Base-by-base conservation (phyloP, 1,140 invertebrate genomes). In the Ectropis grisescens region DNA sequence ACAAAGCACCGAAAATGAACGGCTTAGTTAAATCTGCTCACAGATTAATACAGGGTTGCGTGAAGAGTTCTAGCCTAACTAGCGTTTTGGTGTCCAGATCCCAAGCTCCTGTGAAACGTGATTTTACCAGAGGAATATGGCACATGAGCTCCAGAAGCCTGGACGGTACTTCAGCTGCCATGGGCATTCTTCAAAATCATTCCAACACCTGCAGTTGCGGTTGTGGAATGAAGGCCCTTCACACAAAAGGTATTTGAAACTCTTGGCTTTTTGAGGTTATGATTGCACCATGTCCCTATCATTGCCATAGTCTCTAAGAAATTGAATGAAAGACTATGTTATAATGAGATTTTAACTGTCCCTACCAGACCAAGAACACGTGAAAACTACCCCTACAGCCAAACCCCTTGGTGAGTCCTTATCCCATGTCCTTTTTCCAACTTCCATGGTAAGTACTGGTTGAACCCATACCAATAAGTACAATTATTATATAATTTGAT, bases 41-140 rank as follows among this genome's bases (percentile, higher is more conserved):
- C 15, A 82, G 84, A 36, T 58, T 86, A 10, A 25, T 68, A 81
- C 42, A 84, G 78, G 53, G 49, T 80, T 37, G 82, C 76, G 49
- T 74, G 42, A 46, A 70, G 85, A 45, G 84, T 71, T 53, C 83
- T 49, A 48, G 37, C 76, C 35, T 67, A 76, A 38, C 62, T 11
- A 74, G 78, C n/a, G 66, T 83, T 7, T 60, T 83, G 5, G 84
- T 85, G 2, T 78, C 58, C 37, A 62, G 64, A 2, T 61, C 48
- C 43, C 76, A 70, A 58, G 65, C 74, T 4, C 67, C 75, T 34
- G 84, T 84, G 28, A 87, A 87, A 59, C 82, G 84, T 49, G 88
- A 90, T 76, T 84, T 87, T 34, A 82, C 85, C 1, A 70, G 89
- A 36, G 86, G 87, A 31, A 72, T 91, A 45, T 91, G 89, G 89